phyloP scores from a whole-genome alignment of 2,113 vertebrate species.

The Microtus richardsoni region DNA sequence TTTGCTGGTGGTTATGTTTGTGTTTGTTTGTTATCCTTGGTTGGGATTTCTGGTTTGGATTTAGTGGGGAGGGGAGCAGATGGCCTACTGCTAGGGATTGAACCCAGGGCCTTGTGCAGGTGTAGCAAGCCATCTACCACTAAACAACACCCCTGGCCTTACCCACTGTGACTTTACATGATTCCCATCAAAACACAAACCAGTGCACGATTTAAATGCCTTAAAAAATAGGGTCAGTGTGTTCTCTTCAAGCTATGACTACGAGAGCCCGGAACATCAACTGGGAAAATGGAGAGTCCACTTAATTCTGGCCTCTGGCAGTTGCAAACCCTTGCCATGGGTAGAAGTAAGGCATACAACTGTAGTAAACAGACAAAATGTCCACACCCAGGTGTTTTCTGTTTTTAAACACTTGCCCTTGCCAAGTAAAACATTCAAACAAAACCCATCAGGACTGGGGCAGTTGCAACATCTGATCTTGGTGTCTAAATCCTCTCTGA shows the following conservation, averaged over 20 bases:
- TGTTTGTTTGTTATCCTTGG: neutral
- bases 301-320: neutral
- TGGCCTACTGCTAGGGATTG: neutral
- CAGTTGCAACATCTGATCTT: neutral
- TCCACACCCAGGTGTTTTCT: neutral
- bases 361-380: neutral
- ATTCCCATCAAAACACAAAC: neutral
- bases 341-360: neutral
- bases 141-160: neutral
- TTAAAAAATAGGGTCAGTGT: neutral
- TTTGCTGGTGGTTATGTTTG: neutral
- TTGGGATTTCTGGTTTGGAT: neutral
- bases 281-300: neutral
- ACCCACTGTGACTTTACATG: neutral
- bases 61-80: neutral
- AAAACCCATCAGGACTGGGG: neutral
- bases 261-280: neutral
- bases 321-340: neutral
- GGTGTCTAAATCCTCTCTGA: slow-evolving; percentile 10
- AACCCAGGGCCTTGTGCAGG: neutral
- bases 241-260: neutral
- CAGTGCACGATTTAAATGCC: neutral
- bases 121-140: neutral
- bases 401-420: neutral
- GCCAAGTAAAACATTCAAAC: slow-evolving; percentile 39